Conservation (phyloP, 2,113 vertebrate genomes). For the Malurus melanocephalus region DNA sequence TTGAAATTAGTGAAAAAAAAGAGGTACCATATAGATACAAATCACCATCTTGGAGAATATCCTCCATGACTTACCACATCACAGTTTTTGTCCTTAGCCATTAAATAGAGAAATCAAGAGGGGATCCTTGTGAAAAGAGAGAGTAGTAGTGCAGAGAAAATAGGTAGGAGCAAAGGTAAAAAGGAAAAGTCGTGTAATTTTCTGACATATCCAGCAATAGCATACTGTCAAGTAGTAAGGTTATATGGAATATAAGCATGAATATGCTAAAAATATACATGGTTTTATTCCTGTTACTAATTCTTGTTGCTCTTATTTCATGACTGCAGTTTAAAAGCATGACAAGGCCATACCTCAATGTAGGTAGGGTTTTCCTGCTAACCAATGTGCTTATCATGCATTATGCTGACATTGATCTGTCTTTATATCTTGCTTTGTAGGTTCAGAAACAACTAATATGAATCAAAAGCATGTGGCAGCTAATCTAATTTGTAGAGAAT, state of each 20-base stretch:
- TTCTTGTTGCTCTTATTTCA: neutral
- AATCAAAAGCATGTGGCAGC: neutral
- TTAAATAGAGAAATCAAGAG: neutral
- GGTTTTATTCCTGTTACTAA: neutral
- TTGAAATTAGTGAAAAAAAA: neutral
- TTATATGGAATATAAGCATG: neutral
- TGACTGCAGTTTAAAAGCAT: neutral
- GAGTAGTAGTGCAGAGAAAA: neutral
- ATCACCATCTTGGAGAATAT: neutral
- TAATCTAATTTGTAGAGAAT: neutral
- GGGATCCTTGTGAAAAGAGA: neutral
- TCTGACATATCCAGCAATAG: neutral
- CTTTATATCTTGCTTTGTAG: neutral
- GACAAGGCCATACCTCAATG: neutral
- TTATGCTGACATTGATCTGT: neutral
- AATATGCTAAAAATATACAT: neutral
- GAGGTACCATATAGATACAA: neutral
- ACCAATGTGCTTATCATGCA: neutral
- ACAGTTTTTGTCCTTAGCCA: rapidly evolving
- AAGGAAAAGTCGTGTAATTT: neutral
- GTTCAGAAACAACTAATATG: neutral
- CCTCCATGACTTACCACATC: neutral
- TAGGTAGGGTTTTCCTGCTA: neutral
- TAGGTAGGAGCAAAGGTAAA: neutral
- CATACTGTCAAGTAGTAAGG: neutral